Evolutionary conservation across 2,113 vertebrate genomes (phyloP), one percentile per base, ranked within the genome.

Genomic region (Donacobius atricapilla): DNA sequence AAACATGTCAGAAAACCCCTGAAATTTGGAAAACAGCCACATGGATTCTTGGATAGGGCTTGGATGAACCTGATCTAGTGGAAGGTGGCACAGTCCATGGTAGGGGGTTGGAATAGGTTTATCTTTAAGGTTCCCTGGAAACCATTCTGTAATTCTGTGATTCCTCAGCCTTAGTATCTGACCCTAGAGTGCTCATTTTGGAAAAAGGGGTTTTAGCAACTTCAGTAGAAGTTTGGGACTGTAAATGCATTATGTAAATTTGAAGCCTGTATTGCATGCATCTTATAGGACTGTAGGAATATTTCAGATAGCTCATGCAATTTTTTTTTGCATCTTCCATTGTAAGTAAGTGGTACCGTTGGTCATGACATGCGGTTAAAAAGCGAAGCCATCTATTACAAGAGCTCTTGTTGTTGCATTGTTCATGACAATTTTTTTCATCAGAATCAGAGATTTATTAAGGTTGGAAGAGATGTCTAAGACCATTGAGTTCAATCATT

Each of bases 231-330:
- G 7, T 47, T 50, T 89, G 33, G 13, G 1, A 56, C 35, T 31
- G 3, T 30, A 24, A 24, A 66, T 9, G 9, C 10, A 4, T 33
- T 25, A 45, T 39, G 5, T n/a, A 45, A 79, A 60, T 51, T 39
- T 1, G 10, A 84, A 1, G 1, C 4, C 7, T 69, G 18, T 40
- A 9, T 6, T 51, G 1, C 4, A 23, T 76, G 6, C 3, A 69
- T 53, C 8, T 66, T 33, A 15, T 1, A 35, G 11, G n/a, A 71
- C 9, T 44, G 11, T 3, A 24, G 31, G 22, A 83, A 22, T 73
- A 51, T 56, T 87, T 75, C 42, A 56, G 5, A 51, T 51, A 68
- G 24, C 3, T 50, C 7, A 7, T 33, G 3, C 2, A 37, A 53
- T 23, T 2, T 7, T n/a, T n/a, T 65, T 72, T 64, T 76, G 8